Base-by-base conservation (phyloP, 2,888 invertebrate genomes). In the Eilema depressum region DNA sequence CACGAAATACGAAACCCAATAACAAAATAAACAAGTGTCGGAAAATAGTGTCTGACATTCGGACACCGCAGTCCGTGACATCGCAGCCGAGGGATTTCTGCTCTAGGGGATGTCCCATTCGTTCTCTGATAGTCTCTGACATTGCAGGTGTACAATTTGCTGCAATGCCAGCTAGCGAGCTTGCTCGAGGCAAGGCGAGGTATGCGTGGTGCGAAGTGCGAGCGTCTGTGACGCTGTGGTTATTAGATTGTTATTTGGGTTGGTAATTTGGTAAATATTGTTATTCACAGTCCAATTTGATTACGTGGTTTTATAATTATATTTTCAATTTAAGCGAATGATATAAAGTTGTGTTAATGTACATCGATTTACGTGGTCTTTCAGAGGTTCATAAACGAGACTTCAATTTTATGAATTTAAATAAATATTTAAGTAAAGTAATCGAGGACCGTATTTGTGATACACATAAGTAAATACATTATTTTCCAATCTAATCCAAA, bases 1-100 rank as follows among this genome's bases (percentile, higher is more conserved):
- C 81, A 80, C 82, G 78, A 82, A 86, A 83, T 86, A 85, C 83
- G 84, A 81, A 83, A 86, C 78, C 80, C 78, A 81, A 84, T 87
- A 84, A 84, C 80, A 84, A 86, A 87, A 87, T 86, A 88, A 87
- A 87, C 85, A 81, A 84, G 78, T 83, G 80, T 84, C 74, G 78
- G 77, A 77, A 76, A 83, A 80, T 78, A 81, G 84, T 86, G 84
- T 83, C 74, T 78, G 79, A 80, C 77, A 78, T 74, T 68, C 72
- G 69, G 59, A 71, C 64, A 64, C 71, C 73, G 73, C 69, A 76
- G 76, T 64, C 78, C 75, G 80, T 84, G 83, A 86, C 85, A 85
- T 86, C 79, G 81, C 79, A 82, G 77, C 76, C 75, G 79, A 74
- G 81, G 77, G 80, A 69, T 20, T 68, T 67, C 26, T 64, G 59